Conservation (phyloP, 2,113 vertebrate species). For the Alligator sinensis region DNA sequence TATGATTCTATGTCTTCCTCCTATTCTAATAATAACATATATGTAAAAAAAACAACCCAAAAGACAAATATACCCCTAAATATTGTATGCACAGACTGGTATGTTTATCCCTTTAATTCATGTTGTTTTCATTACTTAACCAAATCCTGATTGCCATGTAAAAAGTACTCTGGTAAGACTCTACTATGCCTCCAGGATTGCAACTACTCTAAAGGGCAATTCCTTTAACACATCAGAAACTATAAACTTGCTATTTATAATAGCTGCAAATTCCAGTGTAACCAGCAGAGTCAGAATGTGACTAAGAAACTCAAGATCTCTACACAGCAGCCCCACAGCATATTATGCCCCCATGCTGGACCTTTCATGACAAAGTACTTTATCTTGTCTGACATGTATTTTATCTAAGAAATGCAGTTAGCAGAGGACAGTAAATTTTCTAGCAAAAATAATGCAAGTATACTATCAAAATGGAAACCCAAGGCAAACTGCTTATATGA, state of each 20-base stretch:
- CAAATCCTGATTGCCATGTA: neutral
- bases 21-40: neutral
- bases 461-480: neutral
- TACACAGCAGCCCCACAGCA: neutral
- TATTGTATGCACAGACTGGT: neutral
- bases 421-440: neutral
- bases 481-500: neutral
- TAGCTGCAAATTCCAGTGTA: neutral
- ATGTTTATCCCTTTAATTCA: neutral
- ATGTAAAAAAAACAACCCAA: neutral
- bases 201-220: neutral
- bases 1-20: neutral
- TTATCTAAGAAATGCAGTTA: neutral
- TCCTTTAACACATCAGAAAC: neutral
- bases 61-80: too few species aligned
- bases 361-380: neutral
- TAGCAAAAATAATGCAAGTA: neutral
- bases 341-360: accelerated
- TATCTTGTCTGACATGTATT: neutral
- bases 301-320: neutral
- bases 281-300: neutral
- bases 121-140: neutral
- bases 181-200: neutral
- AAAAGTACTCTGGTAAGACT: neutral
- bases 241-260: neutral